Percentiles rank a stretch among this genome's conserved stretches.
Conservation (phyloP, 2,113 vertebrate genomes). For the Cyprinodon brontotheroides region DNA sequence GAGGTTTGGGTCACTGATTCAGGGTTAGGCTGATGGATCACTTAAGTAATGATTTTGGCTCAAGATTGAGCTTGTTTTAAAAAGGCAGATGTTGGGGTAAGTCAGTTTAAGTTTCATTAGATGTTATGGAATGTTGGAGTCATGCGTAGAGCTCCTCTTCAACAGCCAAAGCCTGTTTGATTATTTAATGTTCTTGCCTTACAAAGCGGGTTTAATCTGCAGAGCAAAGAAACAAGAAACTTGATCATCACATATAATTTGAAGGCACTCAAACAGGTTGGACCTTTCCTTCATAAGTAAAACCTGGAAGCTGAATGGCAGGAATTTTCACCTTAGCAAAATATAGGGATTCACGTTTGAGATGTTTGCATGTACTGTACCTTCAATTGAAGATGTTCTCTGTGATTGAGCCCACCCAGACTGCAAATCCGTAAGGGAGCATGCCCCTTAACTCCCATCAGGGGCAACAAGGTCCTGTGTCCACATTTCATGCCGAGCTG, state of each 20-base stretch:
- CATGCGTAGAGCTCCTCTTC: conserved; percentile 53
- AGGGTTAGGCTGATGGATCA: conserved; percentile 73
- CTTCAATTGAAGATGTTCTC: conserved; percentile 71
- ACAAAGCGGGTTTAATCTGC: conserved; percentile 74
- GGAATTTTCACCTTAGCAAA: conserved; percentile 64
- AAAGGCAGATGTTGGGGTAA: conserved; percentile 63
- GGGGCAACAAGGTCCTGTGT: conserved; percentile 77
- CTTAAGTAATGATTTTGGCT: conserved; percentile 80
- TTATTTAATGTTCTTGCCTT: conserved; percentile 82
- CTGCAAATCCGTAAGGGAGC: conserved; percentile 70
- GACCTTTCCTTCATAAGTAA: conserved; percentile 41
- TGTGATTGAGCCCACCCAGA: conserved; percentile 79
- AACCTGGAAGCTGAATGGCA: conserved; percentile 47
- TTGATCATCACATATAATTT: conserved; percentile 66
- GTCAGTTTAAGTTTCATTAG: conserved; percentile 73
- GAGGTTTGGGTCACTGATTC: conserved; percentile 72
- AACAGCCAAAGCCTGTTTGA: conserved; percentile 64
- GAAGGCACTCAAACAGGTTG: conserved; percentile 36
- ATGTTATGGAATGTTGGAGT: conserved; percentile 72
- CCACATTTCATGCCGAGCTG: conserved; percentile 75
- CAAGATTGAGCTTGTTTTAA: conserved; percentile 72
- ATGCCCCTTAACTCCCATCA: conserved; percentile 73
- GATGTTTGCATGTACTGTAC: conserved; percentile 78
- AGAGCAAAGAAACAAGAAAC: conserved; percentile 81
- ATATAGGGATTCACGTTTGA: conserved; percentile 62